Conservation (phyloP, 2,797 vertebrate species). For the Alosa sapidissima region DNA sequence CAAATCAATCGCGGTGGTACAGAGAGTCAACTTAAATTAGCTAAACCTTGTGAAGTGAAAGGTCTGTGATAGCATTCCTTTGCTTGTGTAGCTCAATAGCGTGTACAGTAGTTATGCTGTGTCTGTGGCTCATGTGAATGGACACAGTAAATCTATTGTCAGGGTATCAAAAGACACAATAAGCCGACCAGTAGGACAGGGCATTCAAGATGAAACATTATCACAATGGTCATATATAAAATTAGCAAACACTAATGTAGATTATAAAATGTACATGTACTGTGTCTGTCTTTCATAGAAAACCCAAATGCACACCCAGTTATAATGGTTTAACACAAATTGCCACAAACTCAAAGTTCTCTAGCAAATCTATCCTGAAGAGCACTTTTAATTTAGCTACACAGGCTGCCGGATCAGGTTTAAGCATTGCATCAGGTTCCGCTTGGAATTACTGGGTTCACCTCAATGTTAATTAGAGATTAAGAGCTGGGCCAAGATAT, state of each 20-base stretch:
- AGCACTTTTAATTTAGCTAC: not conserved
- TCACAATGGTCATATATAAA: not conserved
- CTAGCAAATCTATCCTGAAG: not conserved
- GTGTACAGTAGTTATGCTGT: not conserved
- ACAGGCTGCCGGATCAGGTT: not conserved
- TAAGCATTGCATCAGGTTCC: conserved; percentile 33
- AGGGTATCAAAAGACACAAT: not conserved
- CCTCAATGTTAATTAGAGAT: conserved; percentile 33
- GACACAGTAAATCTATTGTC: not conserved
- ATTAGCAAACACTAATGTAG: not conserved
- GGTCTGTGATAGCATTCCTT: conserved; percentile 4
- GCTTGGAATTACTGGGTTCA: conserved; percentile 36
- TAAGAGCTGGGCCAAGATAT: conserved; percentile 36
- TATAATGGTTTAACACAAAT: not conserved
- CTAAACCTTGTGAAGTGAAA: conserved; percentile 28
- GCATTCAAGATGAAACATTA: not conserved
- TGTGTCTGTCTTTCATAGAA: not conserved
- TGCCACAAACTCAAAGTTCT: not conserved
- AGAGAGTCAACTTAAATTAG: conserved; percentile 28
- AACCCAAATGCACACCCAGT: not conserved
- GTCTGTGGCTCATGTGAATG: not conserved
- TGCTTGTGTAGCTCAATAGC: not conserved
- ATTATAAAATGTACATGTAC: too few relatives aligned
- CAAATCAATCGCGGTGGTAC: conserved; percentile 40
- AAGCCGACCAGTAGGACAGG: not conserved